Evolutionary conservation across 2,888 invertebrate species (phyloP).

Genomic region (Tubulanus polymorphus): DNA sequence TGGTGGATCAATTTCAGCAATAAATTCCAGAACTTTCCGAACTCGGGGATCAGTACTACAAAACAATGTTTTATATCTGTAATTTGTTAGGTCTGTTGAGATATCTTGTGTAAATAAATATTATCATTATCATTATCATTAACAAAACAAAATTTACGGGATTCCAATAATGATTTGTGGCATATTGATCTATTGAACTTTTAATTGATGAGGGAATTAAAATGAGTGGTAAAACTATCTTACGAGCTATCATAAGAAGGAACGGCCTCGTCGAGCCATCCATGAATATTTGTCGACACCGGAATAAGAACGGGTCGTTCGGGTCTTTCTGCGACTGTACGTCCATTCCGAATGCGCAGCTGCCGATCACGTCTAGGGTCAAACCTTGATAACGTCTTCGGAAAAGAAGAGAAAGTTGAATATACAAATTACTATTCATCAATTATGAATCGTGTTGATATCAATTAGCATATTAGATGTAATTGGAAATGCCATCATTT

Average conservation of each 20-base stretch:
- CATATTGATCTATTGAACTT: no score
- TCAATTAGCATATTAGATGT: not conserved
- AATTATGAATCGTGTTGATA: not conserved
- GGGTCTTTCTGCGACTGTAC: constrained; percentile 50
- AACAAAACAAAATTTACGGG: no score
- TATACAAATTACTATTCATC: no score
- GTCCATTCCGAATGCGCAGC: constrained; percentile 56
- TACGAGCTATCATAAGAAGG: constrained; percentile 7
- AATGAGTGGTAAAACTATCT: no score
- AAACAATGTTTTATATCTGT: no score
- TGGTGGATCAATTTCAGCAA: constrained; percentile 33
- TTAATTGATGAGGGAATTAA: no score
- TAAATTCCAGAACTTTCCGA: constrained; percentile 34
- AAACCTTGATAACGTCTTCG: constrained; percentile 53
- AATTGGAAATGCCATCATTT: no score
- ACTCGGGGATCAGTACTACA: constrained; percentile 38
- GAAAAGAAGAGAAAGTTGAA: not conserved
- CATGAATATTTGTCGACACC: constrained; percentile 30
- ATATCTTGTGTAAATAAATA: no score
- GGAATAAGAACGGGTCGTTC: constrained; percentile 48
- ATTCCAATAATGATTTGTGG: no score
- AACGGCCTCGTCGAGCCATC: constrained; percentile 8
- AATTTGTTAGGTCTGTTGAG: no score
- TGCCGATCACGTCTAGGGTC: constrained; percentile 57
- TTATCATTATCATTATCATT: no score